phyloP scores from a whole-genome alignment of 2,888 invertebrate species.

The Camptogramma bilineatum region DNA sequence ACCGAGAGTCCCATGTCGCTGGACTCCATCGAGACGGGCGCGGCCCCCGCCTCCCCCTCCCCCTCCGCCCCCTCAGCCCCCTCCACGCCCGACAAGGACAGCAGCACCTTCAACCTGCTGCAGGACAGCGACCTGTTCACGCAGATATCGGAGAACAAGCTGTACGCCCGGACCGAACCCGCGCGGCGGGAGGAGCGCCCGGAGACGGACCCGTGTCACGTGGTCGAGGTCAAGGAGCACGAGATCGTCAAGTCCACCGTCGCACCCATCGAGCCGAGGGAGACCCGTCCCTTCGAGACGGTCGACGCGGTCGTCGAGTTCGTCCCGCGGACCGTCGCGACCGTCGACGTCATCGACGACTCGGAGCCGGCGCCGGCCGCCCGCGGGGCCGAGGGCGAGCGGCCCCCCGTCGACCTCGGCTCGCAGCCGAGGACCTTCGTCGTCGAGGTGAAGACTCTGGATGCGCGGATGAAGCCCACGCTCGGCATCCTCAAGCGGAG shows the following conservation, averaged over 20 bases:
- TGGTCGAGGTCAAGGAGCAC: constrained; percentile 89
- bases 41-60: constrained; percentile 59
- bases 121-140: constrained; percentile 89
- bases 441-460: constrained; percentile 68
- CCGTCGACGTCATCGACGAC: constrained; percentile 83
- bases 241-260: constrained; percentile 89
- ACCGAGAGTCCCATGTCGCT: constrained; percentile 42
- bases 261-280: constrained; percentile 64
- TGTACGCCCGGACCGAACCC: constrained; percentile 48
- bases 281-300: constrained; percentile 67
- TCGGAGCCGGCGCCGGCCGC: constrained; percentile 77
- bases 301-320: constrained; percentile 82
- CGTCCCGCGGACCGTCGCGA: constrained; percentile 83
- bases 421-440: constrained; percentile 74
- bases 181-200: constrained; percentile 27
- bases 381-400: too few relatives aligned
- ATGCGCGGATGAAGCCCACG: constrained; percentile 72
- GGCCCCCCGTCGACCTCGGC: constrained; percentile 59
- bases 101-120: constrained; percentile 87
- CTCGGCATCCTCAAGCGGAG: constrained; percentile 66
- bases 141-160: constrained; percentile 86
- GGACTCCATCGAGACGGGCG: constrained; percentile 51
- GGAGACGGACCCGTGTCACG: constrained; percentile 71
- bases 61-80: constrained; percentile 56
- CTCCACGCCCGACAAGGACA: constrained; percentile 76